Base-by-base conservation (phyloP, 64 coral and sea anemone species). In the Montipora cactus region DNA sequence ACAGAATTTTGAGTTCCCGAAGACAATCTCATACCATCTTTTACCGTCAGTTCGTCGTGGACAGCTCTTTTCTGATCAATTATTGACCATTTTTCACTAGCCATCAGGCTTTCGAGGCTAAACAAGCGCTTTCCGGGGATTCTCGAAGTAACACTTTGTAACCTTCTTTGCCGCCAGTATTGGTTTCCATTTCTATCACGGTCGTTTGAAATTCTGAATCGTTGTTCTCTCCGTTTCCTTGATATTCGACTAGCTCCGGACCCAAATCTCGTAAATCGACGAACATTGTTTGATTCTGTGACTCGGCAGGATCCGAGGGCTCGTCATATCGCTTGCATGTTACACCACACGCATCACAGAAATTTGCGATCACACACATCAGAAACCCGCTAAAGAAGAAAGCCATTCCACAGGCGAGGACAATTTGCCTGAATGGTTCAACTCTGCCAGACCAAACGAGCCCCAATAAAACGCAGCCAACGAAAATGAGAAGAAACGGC, bases 371-470 rank as follows among this genome's bases (percentile, higher is more conserved):
- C 67, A 86, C 82, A 72, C 82, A 86, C 45, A 20, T 11, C 16
- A 86, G 82, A 48, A 86, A 86, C 62, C 82, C 82, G 64, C 64
- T 71, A 47, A 86, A 86, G 47, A 86, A 86, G 3, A 64, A 86
- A 4, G 71, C 66, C 82, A 86, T 86, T 49, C 82, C 82, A 49
- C 82, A 71, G 15, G 64, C 71, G 37, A 86, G 66, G 13, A 72
- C 66, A 86, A 23, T n/a, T 72, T 70, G 82, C 44, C 66, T 70
- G n/a, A 59, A 72, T 21, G 62, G 44, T 9, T 86, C 18, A 8
- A 86, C 67, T 50, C 18, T 71, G 67, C 37, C 64, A 22, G 82
- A 86, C 82, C 82, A 86, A 47, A 71, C 44, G 18, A 71, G 62
- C 10, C 82, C 82, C 66, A 86, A 7, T 7, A 86, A 47, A 8